phyloP scores from a whole-genome alignment of 2,113 vertebrate species.

The cat (Felis catus) region DNA sequence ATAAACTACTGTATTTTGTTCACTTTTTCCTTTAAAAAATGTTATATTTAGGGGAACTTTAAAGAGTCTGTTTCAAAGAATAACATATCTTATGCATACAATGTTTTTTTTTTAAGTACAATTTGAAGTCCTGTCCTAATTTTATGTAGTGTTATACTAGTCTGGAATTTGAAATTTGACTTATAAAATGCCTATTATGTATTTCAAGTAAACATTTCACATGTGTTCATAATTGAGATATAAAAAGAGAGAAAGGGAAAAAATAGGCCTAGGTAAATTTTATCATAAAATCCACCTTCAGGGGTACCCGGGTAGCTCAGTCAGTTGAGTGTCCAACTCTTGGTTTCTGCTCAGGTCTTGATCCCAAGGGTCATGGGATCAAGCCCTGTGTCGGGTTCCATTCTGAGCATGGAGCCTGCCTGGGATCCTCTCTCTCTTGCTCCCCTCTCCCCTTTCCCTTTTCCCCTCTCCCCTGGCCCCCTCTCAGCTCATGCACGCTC shows the following conservation, averaged over 20 bases:
- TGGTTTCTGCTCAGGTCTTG: too few relatives aligned
- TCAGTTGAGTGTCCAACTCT: too few relatives aligned
- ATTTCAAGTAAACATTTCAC: constrained; percentile 36
- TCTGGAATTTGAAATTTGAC: constrained; percentile 41
- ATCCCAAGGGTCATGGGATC: too few relatives aligned
- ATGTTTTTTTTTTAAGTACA: neutral
- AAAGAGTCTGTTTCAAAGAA: neutral
- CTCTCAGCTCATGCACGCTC: too few relatives aligned
- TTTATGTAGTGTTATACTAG: neutral
- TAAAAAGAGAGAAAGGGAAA: neutral
- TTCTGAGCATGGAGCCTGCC: too few relatives aligned
- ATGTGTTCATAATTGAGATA: neutral
- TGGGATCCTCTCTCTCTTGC: too few relatives aligned
- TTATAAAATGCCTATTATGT: neutral
- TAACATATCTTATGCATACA: neutral
- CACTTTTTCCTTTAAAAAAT: neutral
- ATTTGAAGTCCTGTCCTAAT: constrained; percentile 10
- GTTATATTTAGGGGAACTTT: neutral
- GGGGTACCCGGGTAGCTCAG: neutral
- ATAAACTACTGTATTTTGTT: neutral
- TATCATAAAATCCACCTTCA: neutral
- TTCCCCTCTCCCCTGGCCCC: too few relatives aligned
- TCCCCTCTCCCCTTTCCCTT: too few relatives aligned
- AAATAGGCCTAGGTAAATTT: neutral
- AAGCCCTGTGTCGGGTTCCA: too few relatives aligned